Evolutionary conservation across 2,113 vertebrate species (phyloP).

Genomic region (Ochotona curzoniae): DNA sequence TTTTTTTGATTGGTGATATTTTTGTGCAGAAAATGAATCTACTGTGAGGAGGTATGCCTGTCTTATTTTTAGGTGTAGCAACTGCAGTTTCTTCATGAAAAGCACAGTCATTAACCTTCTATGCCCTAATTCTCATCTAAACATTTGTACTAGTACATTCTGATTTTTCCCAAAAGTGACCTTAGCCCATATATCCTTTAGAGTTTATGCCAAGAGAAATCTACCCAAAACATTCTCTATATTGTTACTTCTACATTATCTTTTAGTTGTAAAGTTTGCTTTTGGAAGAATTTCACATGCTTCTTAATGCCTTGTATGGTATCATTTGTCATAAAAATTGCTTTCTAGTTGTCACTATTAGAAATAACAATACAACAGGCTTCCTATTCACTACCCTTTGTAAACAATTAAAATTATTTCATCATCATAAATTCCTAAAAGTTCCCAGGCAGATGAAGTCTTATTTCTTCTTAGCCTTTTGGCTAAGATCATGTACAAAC

Average conservation of each 20-base stretch:
- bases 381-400: not conserved
- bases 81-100: not conserved
- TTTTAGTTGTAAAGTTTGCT: slow-evolving; percentile 48
- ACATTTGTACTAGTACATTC: not conserved
- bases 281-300: not conserved
- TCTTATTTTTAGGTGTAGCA: slow-evolving; percentile 17
- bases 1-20: not conserved
- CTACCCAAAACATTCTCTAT: not conserved
- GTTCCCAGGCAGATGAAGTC: not conserved
- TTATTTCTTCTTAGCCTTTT: not conserved
- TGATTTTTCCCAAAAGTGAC: slow-evolving; percentile 2
- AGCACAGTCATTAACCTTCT: not conserved
- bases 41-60: not conserved
- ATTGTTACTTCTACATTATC: not conserved
- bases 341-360: not conserved
- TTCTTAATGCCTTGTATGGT: slow-evolving; percentile 24
- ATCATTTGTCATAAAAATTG: not conserved
- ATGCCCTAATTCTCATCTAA: not conserved
- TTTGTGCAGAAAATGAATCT: not conserved
- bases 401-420: slow-evolving; percentile 27
- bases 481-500: not conserved
- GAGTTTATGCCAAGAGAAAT: not conserved
- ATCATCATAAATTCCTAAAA: not conserved
- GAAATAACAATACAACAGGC: not conserved
- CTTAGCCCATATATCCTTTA: not conserved